Evolutionary conservation across 2,888 invertebrate genomes (phyloP), one percentile per base, ranked within the genome.

Genomic region (Leptura quadrifasciata): DNA sequence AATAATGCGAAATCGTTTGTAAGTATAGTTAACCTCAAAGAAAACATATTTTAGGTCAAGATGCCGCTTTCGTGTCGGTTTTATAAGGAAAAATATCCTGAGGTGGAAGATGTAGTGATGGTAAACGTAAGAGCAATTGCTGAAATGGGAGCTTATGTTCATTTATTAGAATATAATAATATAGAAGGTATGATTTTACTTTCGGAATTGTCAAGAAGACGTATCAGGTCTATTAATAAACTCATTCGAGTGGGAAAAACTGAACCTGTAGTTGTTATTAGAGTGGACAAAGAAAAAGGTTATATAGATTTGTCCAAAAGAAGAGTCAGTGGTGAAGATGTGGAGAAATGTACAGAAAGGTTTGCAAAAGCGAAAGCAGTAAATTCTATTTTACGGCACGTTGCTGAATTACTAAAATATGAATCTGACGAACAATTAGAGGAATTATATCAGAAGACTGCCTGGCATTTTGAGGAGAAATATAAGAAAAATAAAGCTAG

Each of bases 231-330:
- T 75, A 99, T 99, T 87, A 99, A 99, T 91, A 99, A 99, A 92
- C 92, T 99, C 85, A 99, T 99, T 88, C 93, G 99, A 83, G 98
- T 99, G 68, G 99, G 99, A 58, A 96, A 99, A 90, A 98, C 97
- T 69, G 99, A 99, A 90, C 99, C 98, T 27, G 99, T 99, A 17
- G 98, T 99, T 63, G 99, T 99, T 75, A 99, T 99, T 89, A 93
- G 99, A 90, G 99, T 99, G 21, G 99, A 99, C 89, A 98, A 98
- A 92, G 98, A 99, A 86, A 99, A 99, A 93, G 99, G 99, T 93
- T 99, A 99, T 89, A 99, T 99, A 89, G 99, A 99, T 93, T 93
- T 99, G 85, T 99, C 99, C 79, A 99, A 99, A 91, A 94, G 99
- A 88, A 94, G 99, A 90, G 99, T 99, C 0, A 98, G 98, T 0